phyloP scores from a whole-genome alignment of 2,797 vertebrate genomes.

The Capromys pilorides region DNA sequence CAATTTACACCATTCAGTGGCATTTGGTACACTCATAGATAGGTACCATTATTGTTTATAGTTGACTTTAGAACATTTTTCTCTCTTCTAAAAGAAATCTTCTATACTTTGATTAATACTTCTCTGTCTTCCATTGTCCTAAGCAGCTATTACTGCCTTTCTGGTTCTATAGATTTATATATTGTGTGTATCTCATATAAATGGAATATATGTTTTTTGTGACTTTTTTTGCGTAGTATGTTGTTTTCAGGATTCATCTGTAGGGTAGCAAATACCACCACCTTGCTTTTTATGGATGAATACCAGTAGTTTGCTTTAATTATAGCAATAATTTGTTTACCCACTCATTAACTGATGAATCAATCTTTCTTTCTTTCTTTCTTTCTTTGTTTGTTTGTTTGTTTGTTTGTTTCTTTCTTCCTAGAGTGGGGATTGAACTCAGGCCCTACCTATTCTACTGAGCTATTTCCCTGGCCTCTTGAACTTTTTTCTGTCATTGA shows the following conservation, averaged over 20 bases:
- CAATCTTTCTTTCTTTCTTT: no score
- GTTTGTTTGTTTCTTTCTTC: no score
- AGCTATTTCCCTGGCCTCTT: no score
- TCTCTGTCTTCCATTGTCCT: neutral
- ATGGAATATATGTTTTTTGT: neutral
- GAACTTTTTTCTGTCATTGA: neutral
- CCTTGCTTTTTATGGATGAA: neutral
- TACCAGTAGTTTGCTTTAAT: neutral
- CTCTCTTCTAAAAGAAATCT: neutral
- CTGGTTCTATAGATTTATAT: neutral
- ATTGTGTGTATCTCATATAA: neutral
- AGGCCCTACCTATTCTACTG: no score
- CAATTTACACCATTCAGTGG: neutral
- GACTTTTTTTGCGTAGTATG: neutral
- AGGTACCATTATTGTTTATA: neutral
- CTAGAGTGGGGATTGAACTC: no score
- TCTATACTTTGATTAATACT: neutral
- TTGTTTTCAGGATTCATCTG: neutral
- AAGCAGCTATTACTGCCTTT: neutral
- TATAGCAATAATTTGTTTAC: neutral
- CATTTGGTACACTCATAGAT: neutral
- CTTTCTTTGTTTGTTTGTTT: no score
- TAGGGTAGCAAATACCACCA: neutral
- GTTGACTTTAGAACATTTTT: conserved; percentile 41
- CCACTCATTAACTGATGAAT: neutral